Evolutionary conservation across 1,140 invertebrate genomes (phyloP).

Genomic region (Bombyx mandarina): DNA sequence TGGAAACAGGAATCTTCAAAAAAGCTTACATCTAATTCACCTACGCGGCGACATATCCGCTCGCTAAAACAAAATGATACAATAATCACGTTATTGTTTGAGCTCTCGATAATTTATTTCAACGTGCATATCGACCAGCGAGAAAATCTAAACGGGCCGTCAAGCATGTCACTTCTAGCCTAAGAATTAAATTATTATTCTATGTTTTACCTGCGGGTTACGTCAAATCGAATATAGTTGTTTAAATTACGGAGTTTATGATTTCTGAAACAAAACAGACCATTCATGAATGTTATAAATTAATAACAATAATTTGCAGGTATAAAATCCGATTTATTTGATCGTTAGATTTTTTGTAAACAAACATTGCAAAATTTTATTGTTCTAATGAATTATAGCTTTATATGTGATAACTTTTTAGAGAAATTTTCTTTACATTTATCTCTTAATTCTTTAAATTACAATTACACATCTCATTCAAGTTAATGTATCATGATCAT

Average conservation of each 20-base stretch:
- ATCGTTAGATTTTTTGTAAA: too few species aligned
- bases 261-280: conserved; percentile 49
- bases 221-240: conserved; percentile 34
- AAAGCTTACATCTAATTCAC: conserved; percentile 58
- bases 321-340: too few species aligned
- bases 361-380: too few species aligned
- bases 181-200: conserved; percentile 3
- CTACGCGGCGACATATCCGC: conserved; percentile 44
- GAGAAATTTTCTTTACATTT: too few species aligned
- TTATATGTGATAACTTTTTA: too few species aligned
- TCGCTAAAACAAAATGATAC: conserved; percentile 37
- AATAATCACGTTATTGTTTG: not conserved
- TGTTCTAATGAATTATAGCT: too few species aligned
- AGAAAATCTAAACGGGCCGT: too few species aligned
- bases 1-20: conserved; percentile 61
- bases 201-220: conserved; percentile 28
- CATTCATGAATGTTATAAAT: not conserved
- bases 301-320: too few species aligned
- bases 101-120: not conserved
- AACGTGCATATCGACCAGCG: too few species aligned
- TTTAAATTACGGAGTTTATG: conserved; percentile 49
- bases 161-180: not conserved
- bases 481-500: too few species aligned
- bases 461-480: too few species aligned
- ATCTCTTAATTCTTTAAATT: too few species aligned